These are phyloP conservation scores for Drosophila setifemur DNA, from an alignment of 1,140 invertebrate species.

Conservation along the genomic window DNA sequence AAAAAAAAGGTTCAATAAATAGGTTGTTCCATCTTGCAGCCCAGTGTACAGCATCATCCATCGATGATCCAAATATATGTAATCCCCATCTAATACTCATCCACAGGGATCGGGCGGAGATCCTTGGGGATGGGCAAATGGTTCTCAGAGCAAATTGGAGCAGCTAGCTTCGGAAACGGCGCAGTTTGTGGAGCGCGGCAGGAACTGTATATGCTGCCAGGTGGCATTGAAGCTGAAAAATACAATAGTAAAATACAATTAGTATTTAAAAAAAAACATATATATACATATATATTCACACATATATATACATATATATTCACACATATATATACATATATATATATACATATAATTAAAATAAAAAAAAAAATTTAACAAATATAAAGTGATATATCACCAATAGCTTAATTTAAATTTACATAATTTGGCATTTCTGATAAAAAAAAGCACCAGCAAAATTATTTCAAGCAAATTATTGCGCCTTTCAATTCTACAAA, in stretches of 20 bases:
- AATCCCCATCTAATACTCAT: conserved; percentile 14
- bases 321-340: too few species aligned
- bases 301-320: too few species aligned
- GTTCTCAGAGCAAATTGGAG: conserved; percentile 70
- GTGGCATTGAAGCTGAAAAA: conserved; percentile 75
- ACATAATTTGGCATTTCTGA: too few species aligned
- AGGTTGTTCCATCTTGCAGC: conserved; percentile 33
- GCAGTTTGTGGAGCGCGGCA: conserved; percentile 72
- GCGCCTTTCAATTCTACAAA: too few species aligned
- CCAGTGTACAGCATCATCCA: too few species aligned
- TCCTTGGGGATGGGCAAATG: conserved; percentile 8
- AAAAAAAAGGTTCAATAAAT: conserved; percentile 77
- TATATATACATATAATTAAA: too few species aligned
- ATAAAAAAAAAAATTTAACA: too few species aligned
- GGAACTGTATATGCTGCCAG: conserved; percentile 80
- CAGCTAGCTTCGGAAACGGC: conserved; percentile 61
- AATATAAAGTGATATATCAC: too few species aligned
- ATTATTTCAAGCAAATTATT: too few species aligned
- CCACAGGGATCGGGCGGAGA: conserved; percentile 25
- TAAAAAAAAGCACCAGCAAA: too few species aligned
- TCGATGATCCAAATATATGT: neutral
- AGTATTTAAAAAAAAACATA: neutral
- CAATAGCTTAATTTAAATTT: too few species aligned
- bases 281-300: neutral
- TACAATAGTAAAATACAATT: too few species aligned